Evolutionary conservation across 2,797 vertebrate species (phyloP).

Genomic region (Adelosebastes latens): DNA sequence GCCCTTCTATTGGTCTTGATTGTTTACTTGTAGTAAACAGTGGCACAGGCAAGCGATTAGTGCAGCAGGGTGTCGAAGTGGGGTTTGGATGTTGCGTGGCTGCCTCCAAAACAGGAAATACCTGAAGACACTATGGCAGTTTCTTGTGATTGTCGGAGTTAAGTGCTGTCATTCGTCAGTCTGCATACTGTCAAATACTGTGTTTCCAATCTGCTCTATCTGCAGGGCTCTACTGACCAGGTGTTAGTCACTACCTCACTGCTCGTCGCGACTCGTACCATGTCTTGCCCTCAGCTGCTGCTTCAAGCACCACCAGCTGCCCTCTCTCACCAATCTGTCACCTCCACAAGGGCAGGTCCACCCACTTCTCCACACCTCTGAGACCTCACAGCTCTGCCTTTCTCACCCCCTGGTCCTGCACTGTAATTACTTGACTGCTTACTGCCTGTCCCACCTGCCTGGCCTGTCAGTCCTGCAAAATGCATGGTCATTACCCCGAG

Average conservation of each 20-base stretch:
- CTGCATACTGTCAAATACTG: not conserved
- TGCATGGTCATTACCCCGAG: constrained; percentile 73
- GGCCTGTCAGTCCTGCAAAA: constrained; percentile 69
- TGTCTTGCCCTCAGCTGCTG: not conserved
- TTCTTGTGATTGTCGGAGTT: not conserved
- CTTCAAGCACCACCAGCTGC: constrained; percentile 26
- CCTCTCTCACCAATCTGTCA: constrained; percentile 33
- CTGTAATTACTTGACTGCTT: constrained; percentile 73
- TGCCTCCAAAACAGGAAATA: not conserved
- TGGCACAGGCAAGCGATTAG: not conserved
- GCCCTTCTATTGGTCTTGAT: not conserved
- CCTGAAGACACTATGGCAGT: not conserved
- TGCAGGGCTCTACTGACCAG: constrained; percentile 7
- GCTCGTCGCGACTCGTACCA: not conserved
- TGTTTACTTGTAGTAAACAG: not conserved
- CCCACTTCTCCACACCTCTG: constrained; percentile 29
- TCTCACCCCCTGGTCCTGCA: constrained; percentile 19
- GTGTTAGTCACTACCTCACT: constrained; percentile 12
- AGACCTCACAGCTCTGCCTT: constrained; percentile 8
- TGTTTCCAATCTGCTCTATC: not conserved
- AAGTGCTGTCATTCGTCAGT: not conserved
- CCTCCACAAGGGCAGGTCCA: constrained; percentile 19
- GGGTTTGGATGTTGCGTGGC: not conserved
- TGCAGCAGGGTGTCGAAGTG: not conserved
- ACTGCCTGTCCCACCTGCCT: constrained; percentile 69